Base-by-base conservation (phyloP, 2,797 vertebrate species). In the Manis crassicaudata region DNA sequence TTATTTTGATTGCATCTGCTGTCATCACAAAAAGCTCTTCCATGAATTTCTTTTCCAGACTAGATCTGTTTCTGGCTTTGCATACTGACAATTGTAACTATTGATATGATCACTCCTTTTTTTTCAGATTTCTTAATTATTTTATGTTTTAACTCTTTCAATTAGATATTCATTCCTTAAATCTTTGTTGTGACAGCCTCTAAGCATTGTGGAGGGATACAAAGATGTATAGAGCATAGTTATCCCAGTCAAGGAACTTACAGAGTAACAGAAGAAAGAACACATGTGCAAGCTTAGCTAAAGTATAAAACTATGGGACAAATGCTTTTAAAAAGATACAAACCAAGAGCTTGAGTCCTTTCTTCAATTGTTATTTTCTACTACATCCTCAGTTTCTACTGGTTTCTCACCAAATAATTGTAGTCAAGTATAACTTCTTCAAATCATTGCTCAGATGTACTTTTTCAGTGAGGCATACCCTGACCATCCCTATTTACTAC, bases 1-100 rank as follows among this genome's bases (percentile, higher is more conserved):
- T 35, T 52, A 70, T 81, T 43, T 70, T 13, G 21, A 10, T 62
- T 37, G 67, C 37, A 18, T 56, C 60, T 82, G n/a, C 35, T 32
- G 46, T 37, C 3, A 63, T 65, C 46, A 50, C 32, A 40, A 81
- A 70, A 6, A 21, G 9, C 46, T 37, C 46, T 89, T 88, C 35
- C 40, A 37, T n/a, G 7, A 70, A 58, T 96, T 88, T 92, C 13
- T 92, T 95, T 89, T 89, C 21, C 32, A 76, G 21, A 63, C 17
- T 70, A 21, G 40, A 13, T 87, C 21, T 37, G 9, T 94, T 92
- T 83, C n/a, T 62, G 62, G 9, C 5, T 77, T 77, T 93, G 68
- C 32, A 67, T 63, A 29, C 20, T 62, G 54, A 68, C n/a, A 14
- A 76, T 50, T 76, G 3, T 85, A 81, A 92, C 32, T 63, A 18